Conservation (phyloP, 2,888 invertebrate species). For the Aethes cnicana region DNA sequence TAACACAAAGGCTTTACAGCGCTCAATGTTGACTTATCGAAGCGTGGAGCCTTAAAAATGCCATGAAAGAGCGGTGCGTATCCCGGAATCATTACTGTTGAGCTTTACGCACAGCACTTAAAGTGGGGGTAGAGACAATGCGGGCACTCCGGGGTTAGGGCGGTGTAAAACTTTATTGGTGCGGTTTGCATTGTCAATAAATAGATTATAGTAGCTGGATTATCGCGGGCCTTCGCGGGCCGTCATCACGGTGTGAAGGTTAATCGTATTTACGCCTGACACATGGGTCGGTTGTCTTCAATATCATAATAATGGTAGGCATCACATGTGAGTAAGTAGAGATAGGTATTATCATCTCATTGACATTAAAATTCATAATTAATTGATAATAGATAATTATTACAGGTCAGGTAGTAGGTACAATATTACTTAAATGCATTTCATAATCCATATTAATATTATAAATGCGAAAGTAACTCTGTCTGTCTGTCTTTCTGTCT, state of each 20-base stretch:
- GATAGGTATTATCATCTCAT: too few relatives aligned
- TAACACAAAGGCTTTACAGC: too few relatives aligned
- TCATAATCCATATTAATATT: too few relatives aligned
- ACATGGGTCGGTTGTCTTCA: too few relatives aligned
- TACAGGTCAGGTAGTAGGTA: too few relatives aligned
- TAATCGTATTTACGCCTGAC: not conserved
- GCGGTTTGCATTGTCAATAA: conserved; percentile 29
- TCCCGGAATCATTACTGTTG: conserved; percentile 27
- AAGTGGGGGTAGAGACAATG: conserved; percentile 22
- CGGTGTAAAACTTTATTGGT: conserved; percentile 26
- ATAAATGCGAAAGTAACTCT: too few relatives aligned
- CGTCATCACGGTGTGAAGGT: conserved; percentile 10
- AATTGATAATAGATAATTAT: too few relatives aligned
- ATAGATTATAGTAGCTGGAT: conserved; percentile 17
- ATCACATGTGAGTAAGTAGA: too few relatives aligned
- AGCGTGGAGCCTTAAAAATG: conserved; percentile 8
- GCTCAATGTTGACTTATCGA: conserved; percentile 11
- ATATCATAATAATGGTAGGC: too few relatives aligned
- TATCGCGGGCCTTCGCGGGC: conserved; percentile 14
- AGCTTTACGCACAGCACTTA: conserved; percentile 28
- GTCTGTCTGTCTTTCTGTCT: too few relatives aligned
- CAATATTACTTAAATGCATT: too few relatives aligned
- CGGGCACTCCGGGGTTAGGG: conserved; percentile 9
- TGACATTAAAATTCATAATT: too few relatives aligned
- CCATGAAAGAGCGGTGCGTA: conserved; percentile 19